These are phyloP conservation scores for Aphidoletes aphidimyza DNA, from an alignment of 2,888 invertebrate genomes.

Conservation along the genomic window DNA sequence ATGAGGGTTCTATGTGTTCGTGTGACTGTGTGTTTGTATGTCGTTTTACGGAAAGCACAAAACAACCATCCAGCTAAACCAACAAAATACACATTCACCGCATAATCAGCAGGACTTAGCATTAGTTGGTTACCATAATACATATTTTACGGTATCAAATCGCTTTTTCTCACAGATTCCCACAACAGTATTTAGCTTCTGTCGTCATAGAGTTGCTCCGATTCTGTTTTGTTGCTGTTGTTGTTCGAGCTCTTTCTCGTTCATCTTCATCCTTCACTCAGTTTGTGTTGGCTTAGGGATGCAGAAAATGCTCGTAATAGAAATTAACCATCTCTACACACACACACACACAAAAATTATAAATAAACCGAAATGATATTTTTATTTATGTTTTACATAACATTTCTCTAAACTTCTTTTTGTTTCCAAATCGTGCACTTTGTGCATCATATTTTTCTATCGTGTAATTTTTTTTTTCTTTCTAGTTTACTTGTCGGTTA, in stretches of 20 bases:
- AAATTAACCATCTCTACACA: conserved; percentile 21
- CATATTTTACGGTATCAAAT: conserved; percentile 37
- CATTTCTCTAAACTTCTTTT: conserved; percentile 16
- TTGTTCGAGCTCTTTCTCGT: no score
- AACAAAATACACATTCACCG: conserved; percentile 43
- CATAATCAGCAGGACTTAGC: conserved; percentile 46
- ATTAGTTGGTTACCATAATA: conserved; percentile 28
- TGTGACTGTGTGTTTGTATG: neutral
- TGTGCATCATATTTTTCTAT: neutral
- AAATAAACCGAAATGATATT: conserved; percentile 38
- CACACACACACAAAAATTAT: no score
- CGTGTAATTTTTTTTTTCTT: neutral
- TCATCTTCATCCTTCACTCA: neutral
- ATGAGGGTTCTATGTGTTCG: neutral
- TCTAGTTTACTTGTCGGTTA: neutral
- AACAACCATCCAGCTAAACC: conserved; percentile 8
- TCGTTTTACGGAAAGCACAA: neutral
- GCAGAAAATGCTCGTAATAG: neutral
- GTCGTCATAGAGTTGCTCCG: neutral
- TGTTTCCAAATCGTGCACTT: conserved; percentile 1
- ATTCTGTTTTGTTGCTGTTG: no score
- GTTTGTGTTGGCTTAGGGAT: neutral
- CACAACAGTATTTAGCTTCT: conserved; percentile 43
- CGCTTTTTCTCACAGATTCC: conserved; percentile 4
- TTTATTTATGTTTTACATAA: conserved; percentile 40